phyloP scores from a whole-genome alignment of 2,888 invertebrate species.

The Lasioglossum morio region DNA sequence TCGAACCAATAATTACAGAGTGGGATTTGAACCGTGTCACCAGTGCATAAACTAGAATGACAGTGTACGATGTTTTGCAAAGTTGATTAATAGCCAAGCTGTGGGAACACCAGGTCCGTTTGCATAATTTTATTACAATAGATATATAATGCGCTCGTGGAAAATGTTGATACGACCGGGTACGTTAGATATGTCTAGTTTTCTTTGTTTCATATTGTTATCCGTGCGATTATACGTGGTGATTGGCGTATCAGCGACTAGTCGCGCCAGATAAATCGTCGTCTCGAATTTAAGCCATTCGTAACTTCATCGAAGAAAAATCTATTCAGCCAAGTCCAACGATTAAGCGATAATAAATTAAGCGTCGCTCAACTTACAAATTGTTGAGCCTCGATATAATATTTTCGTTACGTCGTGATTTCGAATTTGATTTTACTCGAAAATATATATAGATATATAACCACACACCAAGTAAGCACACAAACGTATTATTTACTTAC shows the following conservation, averaged over 20 bases:
- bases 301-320: not conserved
- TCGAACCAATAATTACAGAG: slow-evolving; percentile 73
- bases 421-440: slow-evolving; percentile 17
- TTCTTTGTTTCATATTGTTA: slow-evolving; percentile 19
- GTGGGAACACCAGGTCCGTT: slow-evolving; percentile 18
- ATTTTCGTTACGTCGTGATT: not conserved
- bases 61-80: slow-evolving; percentile 35
- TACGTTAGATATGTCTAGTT: not conserved
- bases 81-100: slow-evolving; percentile 32
- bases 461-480: slow-evolving; percentile 57
- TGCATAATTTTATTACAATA: slow-evolving; percentile 16
- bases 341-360: slow-evolving; percentile 20
- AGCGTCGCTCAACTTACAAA: slow-evolving; percentile 11
- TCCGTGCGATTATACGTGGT: slow-evolving; percentile 14
- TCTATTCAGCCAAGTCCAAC: slow-evolving; percentile 15
- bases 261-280: not conserved
- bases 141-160: slow-evolving; percentile 13
- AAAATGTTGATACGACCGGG: not conserved
- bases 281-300: slow-evolving; percentile 18
- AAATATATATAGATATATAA: slow-evolving; percentile 28
- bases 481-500: slow-evolving; percentile 38
- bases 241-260: slow-evolving; percentile 20
- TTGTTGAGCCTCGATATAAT: slow-evolving; percentile 5
- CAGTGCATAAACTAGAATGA: slow-evolving; percentile 56
- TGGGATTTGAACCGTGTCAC: slow-evolving; percentile 56